Evolutionary conservation across 1,140 invertebrate species (phyloP).

Genomic region (Telenomus remus): DNA sequence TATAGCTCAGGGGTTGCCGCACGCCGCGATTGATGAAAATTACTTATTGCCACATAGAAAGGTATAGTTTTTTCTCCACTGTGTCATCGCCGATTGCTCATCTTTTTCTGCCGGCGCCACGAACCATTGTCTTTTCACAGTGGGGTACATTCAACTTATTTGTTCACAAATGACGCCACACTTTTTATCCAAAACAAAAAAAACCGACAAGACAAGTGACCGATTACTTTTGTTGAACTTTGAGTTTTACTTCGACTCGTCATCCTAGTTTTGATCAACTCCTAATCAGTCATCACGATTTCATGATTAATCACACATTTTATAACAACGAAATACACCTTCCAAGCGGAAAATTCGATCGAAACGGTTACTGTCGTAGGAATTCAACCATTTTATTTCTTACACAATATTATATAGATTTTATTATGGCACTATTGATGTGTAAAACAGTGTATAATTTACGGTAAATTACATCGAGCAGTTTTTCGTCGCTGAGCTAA

Average conservation of each 20-base stretch:
- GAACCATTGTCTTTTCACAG: constrained; percentile 21
- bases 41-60: constrained; percentile 55
- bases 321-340: too few relatives aligned
- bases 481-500: constrained; percentile 24
- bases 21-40: constrained; percentile 60
- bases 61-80: constrained; percentile 17
- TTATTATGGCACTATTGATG: too few relatives aligned
- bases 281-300: too few relatives aligned
- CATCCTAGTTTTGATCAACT: too few relatives aligned
- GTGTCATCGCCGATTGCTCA: constrained; percentile 13
- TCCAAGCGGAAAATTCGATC: too few relatives aligned
- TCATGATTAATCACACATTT: too few relatives aligned
- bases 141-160: constrained; percentile 13
- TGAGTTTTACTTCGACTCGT: too few relatives aligned
- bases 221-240: too few relatives aligned
- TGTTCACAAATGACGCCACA: constrained; percentile 28
- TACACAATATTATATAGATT: too few relatives aligned
- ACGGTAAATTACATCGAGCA: constrained; percentile 7
- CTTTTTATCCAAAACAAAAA: constrained; percentile 12
- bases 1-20: constrained; percentile 38
- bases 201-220: constrained; percentile 1
- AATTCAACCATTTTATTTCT: too few relatives aligned
- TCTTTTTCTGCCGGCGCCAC: constrained; percentile 28
- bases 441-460: too few relatives aligned
- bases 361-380: too few relatives aligned